These are phyloP conservation scores for Drosophila sordidula DNA, from an alignment of 2,888 invertebrate species.

Conservation along the genomic window DNA sequence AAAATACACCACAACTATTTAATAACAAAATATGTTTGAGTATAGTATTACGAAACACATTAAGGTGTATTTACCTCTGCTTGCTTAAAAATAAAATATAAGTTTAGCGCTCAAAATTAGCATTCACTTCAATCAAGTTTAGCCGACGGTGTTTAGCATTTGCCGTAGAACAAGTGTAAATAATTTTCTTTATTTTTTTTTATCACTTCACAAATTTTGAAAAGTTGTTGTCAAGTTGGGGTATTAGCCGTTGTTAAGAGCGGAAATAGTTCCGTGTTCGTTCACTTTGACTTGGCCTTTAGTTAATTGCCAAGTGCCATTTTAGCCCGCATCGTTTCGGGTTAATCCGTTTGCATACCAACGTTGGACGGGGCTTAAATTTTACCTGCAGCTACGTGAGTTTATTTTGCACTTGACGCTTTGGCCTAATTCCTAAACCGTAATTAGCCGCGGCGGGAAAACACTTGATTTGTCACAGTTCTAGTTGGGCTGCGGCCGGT, in stretches of 20 bases:
- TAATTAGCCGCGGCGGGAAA: slow-evolving; percentile 58
- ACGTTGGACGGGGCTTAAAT: slow-evolving; percentile 31
- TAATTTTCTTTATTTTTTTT: background rate
- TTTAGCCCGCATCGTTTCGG: slow-evolving; percentile 36
- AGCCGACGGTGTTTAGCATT: slow-evolving; percentile 58
- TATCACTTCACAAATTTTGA: slow-evolving; percentile 36
- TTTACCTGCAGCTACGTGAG: slow-evolving; percentile 33
- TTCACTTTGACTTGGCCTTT: slow-evolving; percentile 29
- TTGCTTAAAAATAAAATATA: slow-evolving; percentile 3
- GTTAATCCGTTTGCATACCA: slow-evolving; percentile 60
- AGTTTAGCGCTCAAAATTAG: background rate
- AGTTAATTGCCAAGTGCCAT: slow-evolving; percentile 43
- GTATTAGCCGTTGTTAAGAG: slow-evolving; percentile 18
- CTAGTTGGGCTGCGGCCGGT: slow-evolving; percentile 26
- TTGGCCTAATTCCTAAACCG: slow-evolving; percentile 37
- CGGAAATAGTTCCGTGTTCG: slow-evolving; percentile 24
- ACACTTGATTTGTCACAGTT: slow-evolving; percentile 72
- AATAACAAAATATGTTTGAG: background rate
- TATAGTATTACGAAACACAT: background rate
- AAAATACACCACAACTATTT: too few species aligned
- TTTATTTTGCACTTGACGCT: slow-evolving; percentile 46
- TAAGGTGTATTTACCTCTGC: slow-evolving; percentile 27
- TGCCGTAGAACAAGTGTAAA: background rate
- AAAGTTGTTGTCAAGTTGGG: slow-evolving; percentile 13
- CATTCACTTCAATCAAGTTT: slow-evolving; percentile 27